Evolutionary conservation across 1,140 invertebrate species (phyloP).

Genomic region (Mizuhopecten yessoensis): DNA sequence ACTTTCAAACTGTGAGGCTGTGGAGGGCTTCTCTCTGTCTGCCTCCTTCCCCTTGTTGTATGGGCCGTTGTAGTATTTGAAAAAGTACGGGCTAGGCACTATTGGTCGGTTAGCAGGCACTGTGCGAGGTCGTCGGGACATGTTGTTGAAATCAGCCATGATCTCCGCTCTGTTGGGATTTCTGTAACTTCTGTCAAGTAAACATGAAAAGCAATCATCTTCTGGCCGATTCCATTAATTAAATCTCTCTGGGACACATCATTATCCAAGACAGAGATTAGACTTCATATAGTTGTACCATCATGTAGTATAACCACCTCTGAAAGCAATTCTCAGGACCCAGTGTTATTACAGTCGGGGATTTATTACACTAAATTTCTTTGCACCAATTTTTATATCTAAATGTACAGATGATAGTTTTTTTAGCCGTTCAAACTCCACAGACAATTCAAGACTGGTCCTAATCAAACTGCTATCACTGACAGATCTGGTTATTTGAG

Average conservation of each 20-base stretch:
- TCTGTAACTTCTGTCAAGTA: slow-evolving; percentile 69
- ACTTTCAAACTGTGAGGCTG: slow-evolving; percentile 9
- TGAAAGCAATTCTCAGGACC: not conserved
- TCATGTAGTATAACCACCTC: not conserved
- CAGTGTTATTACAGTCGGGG: not conserved
- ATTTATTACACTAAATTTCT: too few species aligned
- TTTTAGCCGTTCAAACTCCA: too few species aligned
- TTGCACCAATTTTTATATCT: too few species aligned
- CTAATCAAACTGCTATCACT: too few species aligned
- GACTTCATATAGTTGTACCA: not conserved
- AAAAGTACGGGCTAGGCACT: slow-evolving; percentile 72
- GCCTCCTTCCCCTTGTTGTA: slow-evolving; percentile 49
- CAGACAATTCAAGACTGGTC: too few species aligned
- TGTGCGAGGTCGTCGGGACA: slow-evolving; percentile 65
- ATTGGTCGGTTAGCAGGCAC: slow-evolving; percentile 67
- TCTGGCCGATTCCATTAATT: not conserved
- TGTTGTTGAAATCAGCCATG: slow-evolving; percentile 68
- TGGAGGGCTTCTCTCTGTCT: slow-evolving; percentile 38
- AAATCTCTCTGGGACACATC: slow-evolving; percentile 32
- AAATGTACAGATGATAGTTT: too few species aligned
- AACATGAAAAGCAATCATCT: not conserved
- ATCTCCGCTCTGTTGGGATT: slow-evolving; percentile 74
- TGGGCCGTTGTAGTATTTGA: slow-evolving; percentile 61
- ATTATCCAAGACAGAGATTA: not conserved
- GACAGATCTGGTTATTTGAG: too few species aligned